Conservation (phyloP, 2,888 invertebrate genomes). For the Apamea anceps region DNA sequence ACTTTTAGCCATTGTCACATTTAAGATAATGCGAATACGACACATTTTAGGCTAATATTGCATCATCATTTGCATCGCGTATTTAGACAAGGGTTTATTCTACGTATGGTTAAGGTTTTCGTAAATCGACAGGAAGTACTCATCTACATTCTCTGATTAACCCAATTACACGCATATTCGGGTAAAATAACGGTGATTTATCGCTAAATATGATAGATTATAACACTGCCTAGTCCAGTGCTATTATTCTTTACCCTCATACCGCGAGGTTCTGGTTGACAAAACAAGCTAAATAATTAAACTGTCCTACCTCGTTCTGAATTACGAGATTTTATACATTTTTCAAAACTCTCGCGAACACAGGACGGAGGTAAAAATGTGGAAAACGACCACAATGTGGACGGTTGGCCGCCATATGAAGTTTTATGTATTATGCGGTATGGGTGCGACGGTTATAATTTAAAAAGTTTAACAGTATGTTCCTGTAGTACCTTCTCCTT, state of each 20-base stretch:
- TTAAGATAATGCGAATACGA: not conserved
- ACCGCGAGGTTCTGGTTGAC: constrained; percentile 34
- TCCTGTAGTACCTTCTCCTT: constrained; percentile 3
- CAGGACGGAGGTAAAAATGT: constrained; percentile 42
- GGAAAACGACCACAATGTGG: constrained; percentile 48
- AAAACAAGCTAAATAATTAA: constrained; percentile 71
- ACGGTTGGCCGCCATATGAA: constrained; percentile 47
- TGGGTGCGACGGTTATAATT: constrained; percentile 29
- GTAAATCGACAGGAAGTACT: not conserved
- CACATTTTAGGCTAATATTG: not conserved
- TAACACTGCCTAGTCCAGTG: not conserved
- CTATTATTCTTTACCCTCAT: not conserved
- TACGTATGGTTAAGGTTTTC: not conserved
- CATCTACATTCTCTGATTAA: too few species aligned
- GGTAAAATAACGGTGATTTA: not conserved
- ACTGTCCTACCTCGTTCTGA: constrained; percentile 61
- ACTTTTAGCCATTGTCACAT: too few species aligned
- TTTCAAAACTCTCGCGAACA: constrained; percentile 40
- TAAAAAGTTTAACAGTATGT: constrained; percentile 49
- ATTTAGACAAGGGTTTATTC: not conserved
- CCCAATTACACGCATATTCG: not conserved
- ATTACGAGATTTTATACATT: constrained; percentile 64
- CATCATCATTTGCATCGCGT: not conserved
- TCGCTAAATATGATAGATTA: not conserved
- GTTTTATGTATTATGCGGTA: constrained; percentile 55